Evolutionary conservation across 1,140 invertebrate genomes (phyloP).

Genomic region (Chionoecetes opilio): DNA sequence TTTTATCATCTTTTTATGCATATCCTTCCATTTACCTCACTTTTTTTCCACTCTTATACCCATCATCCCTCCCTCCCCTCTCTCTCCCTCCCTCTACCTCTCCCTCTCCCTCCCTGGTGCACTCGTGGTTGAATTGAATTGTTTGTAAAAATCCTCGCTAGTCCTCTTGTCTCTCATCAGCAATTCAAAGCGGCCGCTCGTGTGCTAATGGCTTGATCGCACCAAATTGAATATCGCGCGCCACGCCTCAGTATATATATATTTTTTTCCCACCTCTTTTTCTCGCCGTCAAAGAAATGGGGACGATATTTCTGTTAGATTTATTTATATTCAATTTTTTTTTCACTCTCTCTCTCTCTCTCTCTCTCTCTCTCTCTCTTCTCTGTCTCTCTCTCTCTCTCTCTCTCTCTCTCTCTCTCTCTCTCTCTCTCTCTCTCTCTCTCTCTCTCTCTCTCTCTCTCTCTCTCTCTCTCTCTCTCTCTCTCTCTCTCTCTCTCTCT

Average conservation of each 20-base stretch:
- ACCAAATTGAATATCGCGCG: constrained; percentile 58
- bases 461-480: no score
- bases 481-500: constrained; percentile 45
- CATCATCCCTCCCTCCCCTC: neutral
- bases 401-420: constrained; percentile 32
- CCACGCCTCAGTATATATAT: neutral
- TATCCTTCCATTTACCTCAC: neutral
- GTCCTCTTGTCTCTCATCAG: constrained; percentile 58
- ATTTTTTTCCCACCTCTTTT: constrained; percentile 12
- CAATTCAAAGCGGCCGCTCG: constrained; percentile 51
- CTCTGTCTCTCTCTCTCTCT: no score
- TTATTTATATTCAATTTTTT: neutral
- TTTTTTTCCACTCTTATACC: neutral
- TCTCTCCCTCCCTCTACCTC: neutral
- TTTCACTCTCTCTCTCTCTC: neutral
- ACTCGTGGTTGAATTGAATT: constrained; percentile 56
- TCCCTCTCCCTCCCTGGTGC: neutral
- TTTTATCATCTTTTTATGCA: neutral
- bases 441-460: neutral
- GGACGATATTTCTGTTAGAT: neutral
- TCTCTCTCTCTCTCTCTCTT: neutral
- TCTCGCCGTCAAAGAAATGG: constrained; percentile 31
- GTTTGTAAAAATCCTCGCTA: constrained; percentile 39
- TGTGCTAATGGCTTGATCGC: constrained; percentile 50
- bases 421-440: constrained; percentile 17